Evolutionary conservation across 2,888 invertebrate species (phyloP).

Genomic region (Molorchus minor): DNA sequence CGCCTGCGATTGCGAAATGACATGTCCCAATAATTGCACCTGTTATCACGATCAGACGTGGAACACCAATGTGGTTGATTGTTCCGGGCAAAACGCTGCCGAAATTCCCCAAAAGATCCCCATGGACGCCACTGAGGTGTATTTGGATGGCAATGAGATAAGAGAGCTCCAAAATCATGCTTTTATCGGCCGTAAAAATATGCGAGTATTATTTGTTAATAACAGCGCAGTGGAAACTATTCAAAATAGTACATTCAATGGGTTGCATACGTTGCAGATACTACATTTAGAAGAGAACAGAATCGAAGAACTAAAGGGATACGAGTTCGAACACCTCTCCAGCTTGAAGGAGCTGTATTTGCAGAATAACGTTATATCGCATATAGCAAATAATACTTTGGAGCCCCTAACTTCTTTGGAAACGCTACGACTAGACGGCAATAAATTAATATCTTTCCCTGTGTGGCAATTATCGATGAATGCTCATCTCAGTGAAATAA

Average conservation of each 20-base stretch:
- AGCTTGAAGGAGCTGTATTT: conserved; percentile 84
- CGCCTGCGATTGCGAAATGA: conserved; percentile 97
- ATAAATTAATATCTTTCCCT: conserved; percentile 81
- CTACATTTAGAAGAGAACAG: conserved; percentile 89
- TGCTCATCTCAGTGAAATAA: conserved; percentile 75
- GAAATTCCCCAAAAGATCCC: conserved; percentile 88
- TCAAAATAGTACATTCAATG: conserved; percentile 91
- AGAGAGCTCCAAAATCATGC: conserved; percentile 85
- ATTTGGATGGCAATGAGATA: conserved; percentile 90
- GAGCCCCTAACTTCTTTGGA: conserved; percentile 80
- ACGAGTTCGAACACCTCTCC: conserved; percentile 84
- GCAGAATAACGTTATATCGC: conserved; percentile 83
- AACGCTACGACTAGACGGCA: conserved; percentile 84
- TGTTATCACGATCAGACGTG: conserved; percentile 95
- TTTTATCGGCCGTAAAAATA: conserved; percentile 90
- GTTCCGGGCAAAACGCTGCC: conserved; percentile 79
- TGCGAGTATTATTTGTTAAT: conserved; percentile 86
- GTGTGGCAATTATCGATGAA: conserved; percentile 80
- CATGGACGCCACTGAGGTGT: conserved; percentile 93
- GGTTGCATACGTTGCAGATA: conserved; percentile 79
- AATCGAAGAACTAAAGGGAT: conserved; percentile 80
- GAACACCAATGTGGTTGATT: conserved; percentile 92
- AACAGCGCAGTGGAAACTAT: conserved; percentile 84
- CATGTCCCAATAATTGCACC: conserved; percentile 91
- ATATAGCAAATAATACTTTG: conserved; percentile 84